Evolutionary conservation across 2,888 invertebrate genomes (phyloP).

Genomic region (Phanerotoma sp.): DNA sequence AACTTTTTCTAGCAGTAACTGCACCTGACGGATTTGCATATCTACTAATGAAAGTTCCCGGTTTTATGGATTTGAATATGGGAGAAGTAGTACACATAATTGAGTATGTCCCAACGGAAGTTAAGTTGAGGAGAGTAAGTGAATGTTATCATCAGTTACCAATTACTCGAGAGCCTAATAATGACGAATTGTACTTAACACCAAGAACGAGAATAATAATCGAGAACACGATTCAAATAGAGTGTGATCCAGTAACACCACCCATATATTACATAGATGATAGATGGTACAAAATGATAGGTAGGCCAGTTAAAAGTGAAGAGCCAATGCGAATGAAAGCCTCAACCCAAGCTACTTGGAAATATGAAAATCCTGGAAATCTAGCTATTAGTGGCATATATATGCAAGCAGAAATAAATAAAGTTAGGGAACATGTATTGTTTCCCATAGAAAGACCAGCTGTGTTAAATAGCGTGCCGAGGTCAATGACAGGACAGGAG

Average conservation of each 20-base stretch:
- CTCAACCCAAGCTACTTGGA: not conserved
- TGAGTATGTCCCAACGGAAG: conserved; percentile 30
- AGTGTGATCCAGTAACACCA: not conserved
- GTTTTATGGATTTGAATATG: conserved; percentile 31
- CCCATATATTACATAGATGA: not conserved
- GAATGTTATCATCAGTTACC: conserved; percentile 12
- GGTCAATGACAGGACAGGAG: not conserved
- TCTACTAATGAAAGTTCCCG: conserved; percentile 29
- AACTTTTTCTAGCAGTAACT: conserved; percentile 30
- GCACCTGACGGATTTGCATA: conserved; percentile 32
- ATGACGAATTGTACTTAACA: not conserved
- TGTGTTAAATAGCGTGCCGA: conserved; percentile 15
- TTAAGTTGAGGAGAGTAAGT: conserved; percentile 15
- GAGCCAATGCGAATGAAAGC: not conserved
- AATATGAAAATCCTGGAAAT: not conserved
- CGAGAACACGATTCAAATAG: conserved; percentile 4
- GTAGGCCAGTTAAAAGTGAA: not conserved
- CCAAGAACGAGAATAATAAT: conserved; percentile 9
- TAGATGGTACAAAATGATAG: conserved; percentile 1
- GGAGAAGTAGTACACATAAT: conserved; percentile 36
- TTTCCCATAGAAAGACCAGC: conserved; percentile 22
- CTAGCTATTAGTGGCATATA: conserved; percentile 16
- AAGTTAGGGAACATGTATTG: conserved; percentile 21
- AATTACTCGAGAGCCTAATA: not conserved
- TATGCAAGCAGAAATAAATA: conserved; percentile 8